Base-by-base conservation (phyloP, 2,888 invertebrate genomes). In the Micoletzkya japonica region DNA sequence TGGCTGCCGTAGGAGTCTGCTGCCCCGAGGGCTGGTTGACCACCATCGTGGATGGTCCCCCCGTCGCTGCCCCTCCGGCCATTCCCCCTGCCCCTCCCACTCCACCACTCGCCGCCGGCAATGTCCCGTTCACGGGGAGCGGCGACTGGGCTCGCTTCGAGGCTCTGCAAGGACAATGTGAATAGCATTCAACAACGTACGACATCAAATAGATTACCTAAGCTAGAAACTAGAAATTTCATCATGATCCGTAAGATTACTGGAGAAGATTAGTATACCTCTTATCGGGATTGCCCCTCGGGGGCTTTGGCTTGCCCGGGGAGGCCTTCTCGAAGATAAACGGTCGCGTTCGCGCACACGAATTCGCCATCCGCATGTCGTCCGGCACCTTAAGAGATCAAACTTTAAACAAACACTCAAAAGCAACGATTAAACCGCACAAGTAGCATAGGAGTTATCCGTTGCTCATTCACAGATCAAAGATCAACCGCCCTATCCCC, bases 271-370 rank as follows among this genome's bases (percentile, higher is more conserved):
- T 14, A 10, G 54, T 7, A 54, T 24, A 67, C 57, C 67, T 56
- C 34, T 67, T 67, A 57, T 67, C 67, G 34, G 39, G 67, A 57
- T 57, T 67, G n/a, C 57, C 57, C 32, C 49, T 34, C 1, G 44
- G 32, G 2, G 67, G 44, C 26, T 67, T 67, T 20, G 24, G 20
- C 28, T 44, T 4, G 39, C 67, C 66, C 26, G 36, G 20, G 1
- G 34, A 3, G 7, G 2, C 37, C 30, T 4, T 4, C 24, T 63
- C 52, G 36, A 67, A 67, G 24, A 14, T 24, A 57, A 67, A 67
- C 4, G 67, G 67, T 14, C 67, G 57, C 52, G 67, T 57, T 3
- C 67, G 57, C 14, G 67, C 67, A 44, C 39, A 57, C 14, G 67
- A n/a, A n/a, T 6, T 36, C 10, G 20, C 28, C 39, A 52, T 7